Base-by-base conservation (phyloP, 2,888 invertebrate species). In the Scaptomyza parva region DNA sequence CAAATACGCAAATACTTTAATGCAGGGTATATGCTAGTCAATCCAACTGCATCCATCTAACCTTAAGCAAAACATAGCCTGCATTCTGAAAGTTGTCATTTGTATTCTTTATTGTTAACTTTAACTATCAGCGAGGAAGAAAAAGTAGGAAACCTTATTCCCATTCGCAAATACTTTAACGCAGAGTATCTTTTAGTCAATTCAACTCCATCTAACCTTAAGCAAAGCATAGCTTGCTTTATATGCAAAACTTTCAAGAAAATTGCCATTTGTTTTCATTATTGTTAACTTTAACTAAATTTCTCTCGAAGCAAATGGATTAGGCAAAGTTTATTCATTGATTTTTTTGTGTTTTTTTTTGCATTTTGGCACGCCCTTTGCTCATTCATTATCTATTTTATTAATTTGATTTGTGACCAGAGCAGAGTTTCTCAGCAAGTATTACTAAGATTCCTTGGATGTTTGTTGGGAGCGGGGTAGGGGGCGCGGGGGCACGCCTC, bases 381-480 rank as follows among this genome's bases (percentile, higher is more conserved):
- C 17, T 7, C 43, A 67, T 61, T 71, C 64, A 81, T 81, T 66
- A 78, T 26, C 54, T 68, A 85, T 86, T 86, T 72, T 75, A 83
- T 86, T 82, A 82, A 82, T 83, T 79, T 86, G 69, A 82, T 79
- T 76, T 78, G 68, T 63, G 68, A 8, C 47, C 44, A n/a, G n/a
- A n/a, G n/a, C n/a, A n/a, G 48, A 6, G 39, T 44, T 48, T 44
- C 12, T 28, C 11, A 51, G 57, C 30, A 28, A 54, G 57, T 30
- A 45, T 59, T 43, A 14, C 51, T 26, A 3, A 33, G 26, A 37
- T 33, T 40, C 41, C 39, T 4, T n/a, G 9, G 1, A 0, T 1
- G 33, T 1, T n/a, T 1, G 57, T 5, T 14, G 20, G 9, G 14
- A 12, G n/a, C 24, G 20, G 40, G 5, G 18, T 18, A 22, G 8